phyloP scores from a whole-genome alignment of 2,888 invertebrate genomes.

The Drosophila niveifrons region DNA sequence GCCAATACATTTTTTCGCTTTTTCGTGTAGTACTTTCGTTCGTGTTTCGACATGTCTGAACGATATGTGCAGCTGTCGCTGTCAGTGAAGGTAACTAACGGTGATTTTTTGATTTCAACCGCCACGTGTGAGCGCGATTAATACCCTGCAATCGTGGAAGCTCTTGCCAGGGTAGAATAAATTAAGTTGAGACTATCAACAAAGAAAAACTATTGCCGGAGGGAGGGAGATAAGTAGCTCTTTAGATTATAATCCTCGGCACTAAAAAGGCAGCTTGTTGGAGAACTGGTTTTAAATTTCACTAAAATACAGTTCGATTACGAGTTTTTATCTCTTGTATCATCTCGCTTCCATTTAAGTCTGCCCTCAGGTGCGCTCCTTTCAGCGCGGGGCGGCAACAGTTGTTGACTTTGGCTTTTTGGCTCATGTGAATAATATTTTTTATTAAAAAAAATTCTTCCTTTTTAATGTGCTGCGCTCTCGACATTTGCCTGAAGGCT shows the following conservation, averaged over 20 bases:
- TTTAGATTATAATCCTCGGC: not conserved
- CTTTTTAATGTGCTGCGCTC: conserved; percentile 53
- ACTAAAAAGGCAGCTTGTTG: not conserved
- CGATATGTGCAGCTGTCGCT: conserved; percentile 17
- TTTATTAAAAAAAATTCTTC: conserved; percentile 54
- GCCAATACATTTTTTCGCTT: conserved; percentile 22
- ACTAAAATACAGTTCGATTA: not conserved
- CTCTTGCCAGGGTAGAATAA: not conserved
- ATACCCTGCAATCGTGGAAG: not conserved
- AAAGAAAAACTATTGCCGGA: not conserved
- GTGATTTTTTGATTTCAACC: not conserved
- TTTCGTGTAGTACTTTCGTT: conserved; percentile 22
- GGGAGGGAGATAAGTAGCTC: not conserved
- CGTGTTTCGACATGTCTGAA: conserved; percentile 7
- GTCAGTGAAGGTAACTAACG: conserved; percentile 18
- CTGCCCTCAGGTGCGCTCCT: not conserved
- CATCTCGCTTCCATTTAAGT: not conserved
- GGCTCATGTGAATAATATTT: conserved; percentile 40
- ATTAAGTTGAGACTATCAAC: too few species aligned
- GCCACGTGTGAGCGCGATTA: not conserved
- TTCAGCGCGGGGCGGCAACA: conserved; percentile 6
- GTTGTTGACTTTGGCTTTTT: conserved; percentile 24
- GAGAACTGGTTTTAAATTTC: not conserved
- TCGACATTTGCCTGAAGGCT: conserved; percentile 51
- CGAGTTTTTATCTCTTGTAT: not conserved